Base-by-base conservation (phyloP, 2,113 vertebrate genomes). In the Willisornis vidua region DNA sequence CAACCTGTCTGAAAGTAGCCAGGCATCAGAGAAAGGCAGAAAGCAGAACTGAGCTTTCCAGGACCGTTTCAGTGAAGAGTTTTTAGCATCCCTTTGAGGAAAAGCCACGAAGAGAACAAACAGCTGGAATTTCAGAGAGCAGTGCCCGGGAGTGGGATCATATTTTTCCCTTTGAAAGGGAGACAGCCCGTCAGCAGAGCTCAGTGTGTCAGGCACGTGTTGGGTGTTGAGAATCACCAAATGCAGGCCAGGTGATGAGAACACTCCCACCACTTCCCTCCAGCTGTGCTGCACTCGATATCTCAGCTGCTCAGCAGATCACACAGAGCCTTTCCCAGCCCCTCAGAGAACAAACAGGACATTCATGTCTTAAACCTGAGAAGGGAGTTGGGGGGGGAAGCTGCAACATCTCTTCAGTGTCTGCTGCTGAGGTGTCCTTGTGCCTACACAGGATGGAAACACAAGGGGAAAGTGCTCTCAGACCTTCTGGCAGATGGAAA, bases 91-190 rank as follows among this genome's bases (percentile, higher is more conserved):
- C 68, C 49, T 83, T 85, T 62, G 62, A 87, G 71, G 73, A 52
- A 75, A 85, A 67, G 8, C 46, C 46, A 51, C 19, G 39, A 85
- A 89, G 58, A 70, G 62, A 94, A 79, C 80, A 83, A 85, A 86
- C 72, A 35, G 54, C 1, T 79, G n/a, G 67, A 94, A 87, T 85
- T 95, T 95, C 75, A 74, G 46, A 91, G 59, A 79, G 62, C 54
- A 65, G 28, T 29, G 23, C 66, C 58, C 23, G 5, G 0, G 7
- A 81, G 45, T 25, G 28, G 49, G 81, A 63, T 91, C 87, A 51
- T 85, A 73, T 76, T 87, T 94, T 96, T 85, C 66, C 62, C 54
- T 72, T 78, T 91, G 62, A 87, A 94, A 96, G 54, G n/a, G 39
- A 82, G 65, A 46, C 39, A 92, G 81, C 19, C 37, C 85, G 54